Evolutionary conservation across 2,113 vertebrate species (phyloP), one percentile per base, ranked within the genome.

Genomic region (Rissa tridactyla): DNA sequence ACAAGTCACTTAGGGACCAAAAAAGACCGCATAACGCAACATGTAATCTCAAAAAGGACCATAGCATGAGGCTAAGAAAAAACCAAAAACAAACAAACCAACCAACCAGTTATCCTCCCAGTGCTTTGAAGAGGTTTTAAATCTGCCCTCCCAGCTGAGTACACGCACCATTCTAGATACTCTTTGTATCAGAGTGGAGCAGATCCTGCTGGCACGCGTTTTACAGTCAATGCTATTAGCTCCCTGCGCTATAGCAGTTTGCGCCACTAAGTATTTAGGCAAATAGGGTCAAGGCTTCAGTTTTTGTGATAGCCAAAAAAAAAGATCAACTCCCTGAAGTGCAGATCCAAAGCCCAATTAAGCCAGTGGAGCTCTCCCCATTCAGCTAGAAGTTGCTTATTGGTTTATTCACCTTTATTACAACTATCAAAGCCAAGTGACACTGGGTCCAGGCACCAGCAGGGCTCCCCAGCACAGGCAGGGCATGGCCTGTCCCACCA

Each of bases 131-230:
- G 16, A 69, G 42, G 21, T 49, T 55, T 81, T 55, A 27, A 15
- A n/a, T 26, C 62, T 30, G 23, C 32, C 22, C 49, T 65, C 38
- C 30, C 27, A 55, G 83, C 46, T 30, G 13, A 49, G 34, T 20
- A 47, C 6, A 42, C 6, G 19, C 20, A 29, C 12, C n/a, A 7
- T 49, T 32, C 30, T 17, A 13, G 22, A 22, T 11, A 1, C 2
- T 36, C 13, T 47, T 29, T 11, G 2, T 8, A 26, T 7, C 60
- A 17, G 58, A 8, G n/a, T 13, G 13, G 22, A 42, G 54, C 15
- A 25, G 9, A 49, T 38, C 21, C 55, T 30, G 1, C 0, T 5
- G 13, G 8, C 44, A 22, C 1, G 3, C 15, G 5, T n/a, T 49
- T 42, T n/a, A 26, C 17, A 27, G 60, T 18, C 66, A 46, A 27